Evolutionary conservation across 2,113 vertebrate genomes (phyloP), one percentile per base, ranked within the genome.

Genomic region (Bothrops jararaca): DNA sequence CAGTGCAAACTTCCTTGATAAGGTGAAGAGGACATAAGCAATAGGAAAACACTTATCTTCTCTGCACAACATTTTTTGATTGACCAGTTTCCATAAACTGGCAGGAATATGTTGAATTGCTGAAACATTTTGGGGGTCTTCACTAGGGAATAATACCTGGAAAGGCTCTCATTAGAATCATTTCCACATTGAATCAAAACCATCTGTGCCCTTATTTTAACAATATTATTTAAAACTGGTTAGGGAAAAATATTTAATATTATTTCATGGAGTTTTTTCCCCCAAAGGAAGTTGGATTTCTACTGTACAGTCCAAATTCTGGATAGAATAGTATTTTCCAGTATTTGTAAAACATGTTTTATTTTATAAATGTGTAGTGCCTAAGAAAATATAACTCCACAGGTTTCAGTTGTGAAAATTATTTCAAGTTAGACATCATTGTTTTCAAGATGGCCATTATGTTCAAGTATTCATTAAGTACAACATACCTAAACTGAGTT

Each of bases 211-310:
- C 42, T 85, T 92, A 85, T 85, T 92, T 92, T 92, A 85, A 58
- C 92, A 92, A 85, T 89, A 92, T 89, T 89, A 89, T 92, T 92
- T 92, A 89, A 89, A 89, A 69, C 88, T 92, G 88, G 69, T 92
- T 92, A 89, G 60, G 88, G 92, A 88, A 92, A 92, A 89, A 85
- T 53, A 92, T 89, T 92, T 92, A 92, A 92, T 74, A 85, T 54
- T 12, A 58, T 88, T 89, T 85, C 54, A 85, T 48, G 53, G 26
- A 8, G 23, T 50, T 42, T 92, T 42, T 90, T 92, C 39, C 94
- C 29, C 94, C 90, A 85, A 93, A 88, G 95, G 95, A 94, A 48
- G 18, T n/a, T 93, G 74, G 94, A 91, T 39, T 60, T 89, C 89
- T 48, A 88, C n/a, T 92, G 54, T 1, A 2, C 24, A 11, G 93